These are phyloP conservation scores for Zootoca vivipara DNA, from an alignment of 2,113 vertebrate genomes.

Conservation along the genomic window DNA sequence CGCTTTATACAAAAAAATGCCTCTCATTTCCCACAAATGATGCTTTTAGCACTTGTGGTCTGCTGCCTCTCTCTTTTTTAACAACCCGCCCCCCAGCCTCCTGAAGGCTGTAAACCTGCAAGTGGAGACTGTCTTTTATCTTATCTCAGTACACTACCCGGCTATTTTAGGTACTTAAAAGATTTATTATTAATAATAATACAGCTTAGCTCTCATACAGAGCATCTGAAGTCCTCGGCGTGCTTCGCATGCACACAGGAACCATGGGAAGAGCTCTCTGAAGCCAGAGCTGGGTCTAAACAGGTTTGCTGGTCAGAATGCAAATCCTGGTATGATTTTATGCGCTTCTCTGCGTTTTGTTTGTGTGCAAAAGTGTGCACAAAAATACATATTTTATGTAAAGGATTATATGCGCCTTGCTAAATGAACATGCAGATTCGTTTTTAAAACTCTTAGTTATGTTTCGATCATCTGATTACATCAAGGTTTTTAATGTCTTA, in stretches of 20 bases:
- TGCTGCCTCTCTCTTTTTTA: neutral
- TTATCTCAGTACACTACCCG: neutral
- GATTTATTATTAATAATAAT: conserved; percentile 13
- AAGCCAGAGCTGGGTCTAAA: no score
- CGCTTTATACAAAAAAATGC: neutral
- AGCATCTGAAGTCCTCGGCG: neutral
- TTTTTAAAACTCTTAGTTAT: no score
- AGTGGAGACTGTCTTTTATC: neutral
- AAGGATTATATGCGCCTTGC: no score
- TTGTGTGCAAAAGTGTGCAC: no score
- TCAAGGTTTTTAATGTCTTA: no score
- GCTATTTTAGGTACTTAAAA: conserved; percentile 9
- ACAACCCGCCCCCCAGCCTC: neutral
- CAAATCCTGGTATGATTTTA: no score
- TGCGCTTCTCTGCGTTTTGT: no score
- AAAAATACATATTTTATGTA: no score
- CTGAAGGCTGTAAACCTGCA: neutral
- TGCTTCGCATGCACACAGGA: neutral
- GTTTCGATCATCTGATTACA: no score
- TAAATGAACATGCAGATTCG: no score
- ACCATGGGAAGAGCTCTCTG: neutral
- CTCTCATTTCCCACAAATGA: neutral
- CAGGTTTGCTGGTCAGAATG: no score
- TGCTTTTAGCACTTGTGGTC: neutral
- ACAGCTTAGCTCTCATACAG: no score